Percentiles rank a stretch among this genome's conserved stretches.
phyloP scores from a whole-genome alignment of 2,888 invertebrate species.

The Drosophila histrio region DNA sequence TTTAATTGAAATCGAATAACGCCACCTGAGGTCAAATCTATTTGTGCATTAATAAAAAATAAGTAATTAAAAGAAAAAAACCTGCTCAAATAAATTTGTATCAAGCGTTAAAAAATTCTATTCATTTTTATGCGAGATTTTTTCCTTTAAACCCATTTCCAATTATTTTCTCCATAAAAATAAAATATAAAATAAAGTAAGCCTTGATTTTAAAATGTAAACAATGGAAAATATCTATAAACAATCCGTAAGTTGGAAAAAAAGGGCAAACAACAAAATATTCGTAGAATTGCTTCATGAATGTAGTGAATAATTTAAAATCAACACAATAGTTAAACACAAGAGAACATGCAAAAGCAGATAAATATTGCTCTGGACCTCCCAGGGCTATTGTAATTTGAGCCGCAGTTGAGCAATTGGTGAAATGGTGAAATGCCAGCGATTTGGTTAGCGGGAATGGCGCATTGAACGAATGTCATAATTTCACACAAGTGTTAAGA shows the following conservation, averaged over 20 bases:
- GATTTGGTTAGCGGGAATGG: conserved; percentile 7
- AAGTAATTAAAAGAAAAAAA: not conserved
- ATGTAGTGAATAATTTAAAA: conserved; percentile 29
- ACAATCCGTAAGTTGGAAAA: not conserved
- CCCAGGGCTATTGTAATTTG: conserved; percentile 28
- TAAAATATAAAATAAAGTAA: not conserved
- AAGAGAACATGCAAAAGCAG: not conserved
- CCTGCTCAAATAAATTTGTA: too few species aligned
- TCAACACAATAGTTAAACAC: conserved; percentile 1
- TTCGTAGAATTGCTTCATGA: not conserved
- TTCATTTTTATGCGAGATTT: not conserved
- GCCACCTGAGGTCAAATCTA: not conserved
- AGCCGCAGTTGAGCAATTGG: too few species aligned
- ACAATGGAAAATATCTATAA: not conserved
- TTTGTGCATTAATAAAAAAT: not conserved
- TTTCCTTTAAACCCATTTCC: not conserved
- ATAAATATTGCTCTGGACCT: not conserved
- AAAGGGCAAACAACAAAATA: not conserved
- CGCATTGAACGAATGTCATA: conserved; percentile 35
- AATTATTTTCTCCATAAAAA: not conserved
- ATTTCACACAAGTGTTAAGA: conserved; percentile 50
- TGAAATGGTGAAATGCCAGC: conserved; percentile 12
- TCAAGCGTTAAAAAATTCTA: too few species aligned
- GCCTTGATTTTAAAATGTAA: not conserved
- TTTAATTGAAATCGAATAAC: not conserved